phyloP scores from a whole-genome alignment of 2,888 invertebrate species.

The Drosophila algonquin region DNA sequence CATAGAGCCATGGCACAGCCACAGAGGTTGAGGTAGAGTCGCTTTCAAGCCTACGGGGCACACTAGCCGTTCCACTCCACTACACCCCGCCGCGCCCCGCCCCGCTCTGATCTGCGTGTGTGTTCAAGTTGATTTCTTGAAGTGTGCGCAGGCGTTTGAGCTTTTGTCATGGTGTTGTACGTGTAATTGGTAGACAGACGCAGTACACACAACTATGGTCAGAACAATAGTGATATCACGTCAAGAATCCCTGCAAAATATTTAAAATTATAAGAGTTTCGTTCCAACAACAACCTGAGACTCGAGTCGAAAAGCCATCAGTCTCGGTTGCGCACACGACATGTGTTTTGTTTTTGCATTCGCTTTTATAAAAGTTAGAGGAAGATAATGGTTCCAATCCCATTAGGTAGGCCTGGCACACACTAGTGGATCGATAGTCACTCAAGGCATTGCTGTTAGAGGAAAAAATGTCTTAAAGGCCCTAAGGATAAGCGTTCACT shows the following conservation, averaged over 20 bases:
- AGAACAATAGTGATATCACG: background rate
- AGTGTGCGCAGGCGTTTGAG: slow-evolving; percentile 68
- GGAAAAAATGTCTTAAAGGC: no score
- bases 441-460: no score
- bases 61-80: background rate
- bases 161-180: slow-evolving; percentile 36
- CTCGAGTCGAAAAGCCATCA: no score
- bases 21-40: background rate
- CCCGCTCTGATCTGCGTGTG: slow-evolving; percentile 20
- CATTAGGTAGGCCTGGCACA: no score
- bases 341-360: no score
- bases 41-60: slow-evolving; percentile 28
- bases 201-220: background rate
- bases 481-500: no score
- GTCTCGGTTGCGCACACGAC: no score
- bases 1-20: background rate
- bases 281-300: no score
- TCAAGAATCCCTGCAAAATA: background rate
- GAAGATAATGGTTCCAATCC: no score
- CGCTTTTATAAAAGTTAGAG: background rate
- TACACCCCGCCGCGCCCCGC: background rate
- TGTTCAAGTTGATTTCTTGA: slow-evolving; percentile 62
- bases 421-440: no score
- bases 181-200: slow-evolving; percentile 21
- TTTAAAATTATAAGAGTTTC: no score